phyloP scores from a whole-genome alignment of 2,113 vertebrate genomes.

The Siniperca knerii region DNA sequence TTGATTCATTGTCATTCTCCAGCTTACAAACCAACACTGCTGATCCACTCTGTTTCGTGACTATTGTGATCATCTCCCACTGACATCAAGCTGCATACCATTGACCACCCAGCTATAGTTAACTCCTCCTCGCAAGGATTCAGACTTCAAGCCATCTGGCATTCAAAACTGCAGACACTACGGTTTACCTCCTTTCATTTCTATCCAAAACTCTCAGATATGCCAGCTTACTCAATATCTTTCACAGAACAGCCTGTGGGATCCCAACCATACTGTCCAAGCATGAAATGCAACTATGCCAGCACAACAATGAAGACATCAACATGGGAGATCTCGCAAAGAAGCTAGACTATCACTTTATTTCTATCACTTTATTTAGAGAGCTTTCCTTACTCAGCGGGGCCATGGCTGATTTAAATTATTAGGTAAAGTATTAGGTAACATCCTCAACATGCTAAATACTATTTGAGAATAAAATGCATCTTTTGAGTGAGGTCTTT shows the following conservation, averaged over 20 bases:
- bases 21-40: slow-evolving; percentile 39
- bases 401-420: neutral
- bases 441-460: neutral
- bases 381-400: neutral
- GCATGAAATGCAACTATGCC: slow-evolving; percentile 46
- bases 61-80: slow-evolving; percentile 58
- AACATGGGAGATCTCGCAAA: slow-evolving; percentile 35
- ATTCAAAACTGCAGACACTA: slow-evolving; percentile 51
- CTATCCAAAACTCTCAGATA: slow-evolving; percentile 70
- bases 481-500: neutral
- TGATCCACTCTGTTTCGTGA: slow-evolving; percentile 51
- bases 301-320: slow-evolving; percentile 39
- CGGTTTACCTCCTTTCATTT: slow-evolving; percentile 66
- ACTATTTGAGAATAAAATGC: neutral
- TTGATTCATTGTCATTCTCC: slow-evolving; percentile 50
- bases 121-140: slow-evolving; percentile 43
- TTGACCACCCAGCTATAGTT: slow-evolving; percentile 26
- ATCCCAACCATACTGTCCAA: slow-evolving; percentile 52
- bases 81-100: slow-evolving; percentile 48
- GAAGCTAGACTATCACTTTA: slow-evolving; percentile 19
- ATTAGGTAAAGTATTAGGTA: neutral
- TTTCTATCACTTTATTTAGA: slow-evolving; percentile 23
- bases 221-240: slow-evolving; percentile 65
- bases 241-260: slow-evolving; percentile 67
- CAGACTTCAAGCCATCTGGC: slow-evolving; percentile 70